phyloP scores from a whole-genome alignment of 2,113 vertebrate genomes.

The Crocuta crocuta region DNA sequence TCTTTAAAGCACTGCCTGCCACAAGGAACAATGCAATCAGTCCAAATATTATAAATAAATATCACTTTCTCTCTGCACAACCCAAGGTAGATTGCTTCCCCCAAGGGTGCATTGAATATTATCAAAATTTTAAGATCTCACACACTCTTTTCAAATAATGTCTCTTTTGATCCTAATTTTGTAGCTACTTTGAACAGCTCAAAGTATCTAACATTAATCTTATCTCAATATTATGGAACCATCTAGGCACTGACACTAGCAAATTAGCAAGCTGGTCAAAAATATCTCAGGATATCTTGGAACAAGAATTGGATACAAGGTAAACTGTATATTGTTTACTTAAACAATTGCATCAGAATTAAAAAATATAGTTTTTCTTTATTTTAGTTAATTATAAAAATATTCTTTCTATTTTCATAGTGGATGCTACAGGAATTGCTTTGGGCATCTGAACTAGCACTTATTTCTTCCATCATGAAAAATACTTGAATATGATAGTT shows the following conservation, averaged over 20 bases:
- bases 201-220: background rate
- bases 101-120: background rate
- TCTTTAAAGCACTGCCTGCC: background rate
- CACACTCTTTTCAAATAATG: background rate
- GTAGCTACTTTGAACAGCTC: background rate
- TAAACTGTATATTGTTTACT: background rate
- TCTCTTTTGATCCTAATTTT: background rate
- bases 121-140: background rate
- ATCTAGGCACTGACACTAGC: background rate
- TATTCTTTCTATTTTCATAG: background rate
- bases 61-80: background rate
- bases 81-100: background rate
- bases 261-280: background rate
- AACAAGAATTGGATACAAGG: background rate
- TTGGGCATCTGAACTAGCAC: background rate
- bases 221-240: background rate
- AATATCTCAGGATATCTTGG: background rate
- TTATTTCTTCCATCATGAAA: background rate
- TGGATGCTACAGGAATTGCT: background rate
- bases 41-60: background rate
- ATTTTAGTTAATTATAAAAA: conserved; percentile 7
- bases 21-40: background rate
- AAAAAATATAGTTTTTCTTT: background rate
- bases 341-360: background rate
- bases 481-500: background rate